A percentile compares a stretch with the other conserved stretches of the same genome.
These are phyloP conservation scores for Pao palembangensis DNA, from an alignment of 2,113 vertebrate species.

Conservation along the genomic window DNA sequence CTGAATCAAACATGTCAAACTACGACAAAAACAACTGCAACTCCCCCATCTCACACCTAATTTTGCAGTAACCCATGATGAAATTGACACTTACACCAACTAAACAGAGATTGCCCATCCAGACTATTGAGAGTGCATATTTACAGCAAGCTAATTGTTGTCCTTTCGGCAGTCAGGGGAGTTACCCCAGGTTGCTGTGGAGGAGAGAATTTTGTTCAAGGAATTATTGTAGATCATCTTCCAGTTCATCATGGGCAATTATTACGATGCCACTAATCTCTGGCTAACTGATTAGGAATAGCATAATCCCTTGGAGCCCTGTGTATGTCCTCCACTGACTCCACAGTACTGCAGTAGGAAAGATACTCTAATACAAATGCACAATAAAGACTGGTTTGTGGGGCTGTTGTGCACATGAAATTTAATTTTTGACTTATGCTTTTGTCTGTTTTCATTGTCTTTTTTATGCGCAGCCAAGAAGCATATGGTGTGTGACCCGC, in stretches of 20 bases:
- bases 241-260: not conserved
- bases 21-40: too few species aligned
- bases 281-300: not conserved
- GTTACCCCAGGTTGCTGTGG: not conserved
- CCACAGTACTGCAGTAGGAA: too few species aligned
- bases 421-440: not conserved
- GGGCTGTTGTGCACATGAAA: not conserved
- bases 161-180: not conserved
- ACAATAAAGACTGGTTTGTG: constrained; percentile 8
- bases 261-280: not conserved
- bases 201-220: not conserved
- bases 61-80: too few species aligned
- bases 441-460: constrained; percentile 13
- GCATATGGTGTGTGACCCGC: constrained; percentile 86
- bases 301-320: not conserved
- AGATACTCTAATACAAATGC: constrained; percentile 15
- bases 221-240: not conserved
- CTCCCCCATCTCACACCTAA: too few species aligned
- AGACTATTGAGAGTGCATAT: too few species aligned
- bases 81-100: not conserved
- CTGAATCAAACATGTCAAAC: not conserved
- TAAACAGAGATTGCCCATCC: too few species aligned
- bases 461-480: constrained; percentile 78
- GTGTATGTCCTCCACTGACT: not conserved
- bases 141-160: not conserved